Evolutionary conservation across 2,888 invertebrate species (phyloP), one percentile per base, ranked within the genome.

Genomic region (Harmothoe impar): DNA sequence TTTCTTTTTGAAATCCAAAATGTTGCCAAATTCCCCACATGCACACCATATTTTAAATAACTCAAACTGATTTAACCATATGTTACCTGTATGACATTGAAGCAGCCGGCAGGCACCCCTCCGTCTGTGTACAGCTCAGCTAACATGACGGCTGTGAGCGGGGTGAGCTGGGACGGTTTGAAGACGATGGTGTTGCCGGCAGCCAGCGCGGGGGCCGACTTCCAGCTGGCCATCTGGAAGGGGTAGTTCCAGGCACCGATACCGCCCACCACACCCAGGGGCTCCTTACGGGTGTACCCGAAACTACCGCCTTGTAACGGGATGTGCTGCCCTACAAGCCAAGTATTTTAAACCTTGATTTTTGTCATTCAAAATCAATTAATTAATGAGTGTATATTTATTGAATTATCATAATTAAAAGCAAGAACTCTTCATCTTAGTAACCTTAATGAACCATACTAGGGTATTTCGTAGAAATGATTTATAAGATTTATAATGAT

Each of bases 241-340:
- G 97, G 97, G 94, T 96, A 97, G 94, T 97, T 97, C 97, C 97
- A 97, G 0, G 97, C 97, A 5, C 96, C 97, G 77, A 97, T 96
- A 20, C 96, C 96, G 1, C 96, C 97, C 33, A 96, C 96, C 0
- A 97, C 96, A 0, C 97, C 97, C 17, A 97, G 93, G 0, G 97
- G 96, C 92, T 97, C 96, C 29, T 96, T 93, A 7, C 96, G 94
- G 0, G 96, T 96, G 94, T 96, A 96, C 17, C 96, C 96, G 94
- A 96, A 96, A 85, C 96, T 96, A 0, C 96, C 96, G 56, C 94
- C 94, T 33, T 95, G 92, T 31, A 96, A 94, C 0, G 95, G 95
- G 52, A 96, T 93, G 92, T 96, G 96, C 78, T 96, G 95, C 23
- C 97, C 97, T 96, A 91, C 25, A 90, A 89, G 56, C n/a, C n/a